Conservation (phyloP, 2,797 vertebrate species). For the Poecilia gillii region DNA sequence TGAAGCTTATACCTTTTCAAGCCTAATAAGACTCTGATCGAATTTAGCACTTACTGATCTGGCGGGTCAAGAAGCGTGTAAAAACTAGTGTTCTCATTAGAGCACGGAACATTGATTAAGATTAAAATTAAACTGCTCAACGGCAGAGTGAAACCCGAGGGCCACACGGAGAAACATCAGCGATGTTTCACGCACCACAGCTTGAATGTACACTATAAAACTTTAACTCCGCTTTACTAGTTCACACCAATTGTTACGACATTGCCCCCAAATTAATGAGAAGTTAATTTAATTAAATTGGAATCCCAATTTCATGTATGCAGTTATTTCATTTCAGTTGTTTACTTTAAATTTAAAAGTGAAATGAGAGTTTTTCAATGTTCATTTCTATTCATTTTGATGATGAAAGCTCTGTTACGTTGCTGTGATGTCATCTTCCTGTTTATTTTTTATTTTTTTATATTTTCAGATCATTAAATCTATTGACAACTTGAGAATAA, state of each 20-base stretch:
- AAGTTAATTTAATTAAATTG: neutral
- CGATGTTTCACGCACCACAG: constrained; percentile 50
- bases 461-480: neutral
- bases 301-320: neutral
- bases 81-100: constrained; percentile 77
- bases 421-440: neutral
- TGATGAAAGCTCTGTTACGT: neutral
- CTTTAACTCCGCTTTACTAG: constrained; percentile 29
- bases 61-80: constrained; percentile 74
- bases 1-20: constrained; percentile 50
- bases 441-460: neutral
- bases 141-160: constrained; percentile 52
- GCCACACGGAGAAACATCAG: constrained; percentile 51
- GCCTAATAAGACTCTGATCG: constrained; percentile 71
- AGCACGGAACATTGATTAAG: constrained; percentile 77
- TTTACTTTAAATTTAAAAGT: neutral
- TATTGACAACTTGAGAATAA: neutral
- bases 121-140: constrained; percentile 72
- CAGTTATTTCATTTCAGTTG: neutral
- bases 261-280: neutral
- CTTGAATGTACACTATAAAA: constrained; percentile 32
- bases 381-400: neutral
- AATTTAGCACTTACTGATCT: constrained; percentile 66
- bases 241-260: constrained; percentile 11
- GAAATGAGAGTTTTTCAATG: neutral